These are phyloP conservation scores for Perizoma affinitatum DNA, from an alignment of 2,888 invertebrate genomes.

Conservation along the genomic window DNA sequence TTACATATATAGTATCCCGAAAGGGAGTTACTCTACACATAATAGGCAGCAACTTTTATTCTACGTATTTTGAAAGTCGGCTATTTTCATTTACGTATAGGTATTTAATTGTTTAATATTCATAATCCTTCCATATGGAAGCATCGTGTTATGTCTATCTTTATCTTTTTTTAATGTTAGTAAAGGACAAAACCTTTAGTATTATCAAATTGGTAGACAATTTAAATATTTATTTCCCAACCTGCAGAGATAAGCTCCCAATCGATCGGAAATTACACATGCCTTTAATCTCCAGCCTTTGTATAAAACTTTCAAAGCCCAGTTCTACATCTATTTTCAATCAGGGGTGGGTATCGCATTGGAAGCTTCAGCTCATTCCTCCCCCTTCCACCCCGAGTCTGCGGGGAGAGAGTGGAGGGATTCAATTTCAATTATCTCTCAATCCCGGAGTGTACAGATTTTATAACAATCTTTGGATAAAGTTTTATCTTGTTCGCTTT, in stretches of 20 bases:
- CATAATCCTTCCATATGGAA: no score
- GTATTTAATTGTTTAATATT: no score
- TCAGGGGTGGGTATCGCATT: constrained; percentile 9
- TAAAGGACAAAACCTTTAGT: no score
- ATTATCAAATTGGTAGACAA: no score
- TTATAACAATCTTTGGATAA: constrained; percentile 19
- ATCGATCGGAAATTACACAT: no score
- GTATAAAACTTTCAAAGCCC: not conserved
- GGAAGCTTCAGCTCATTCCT: not conserved
- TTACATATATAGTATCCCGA: no score
- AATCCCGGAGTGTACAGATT: constrained; percentile 9
- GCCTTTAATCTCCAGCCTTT: constrained; percentile 4
- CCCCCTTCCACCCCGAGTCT: not conserved
- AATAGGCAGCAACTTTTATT: no score
- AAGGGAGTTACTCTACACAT: no score
- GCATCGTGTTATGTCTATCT: no score
- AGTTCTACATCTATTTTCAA: constrained; percentile 14
- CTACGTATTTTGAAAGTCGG: no score
- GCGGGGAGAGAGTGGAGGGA: constrained; percentile 28
- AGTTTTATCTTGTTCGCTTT: constrained; percentile 12
- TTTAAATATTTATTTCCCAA: not conserved
- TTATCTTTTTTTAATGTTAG: no score
- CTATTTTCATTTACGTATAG: no score
- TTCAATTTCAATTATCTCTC: constrained; percentile 42
- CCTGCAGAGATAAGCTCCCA: not conserved